Conservation (phyloP, 2,888 invertebrate genomes). For the Abrostola tripartita region DNA sequence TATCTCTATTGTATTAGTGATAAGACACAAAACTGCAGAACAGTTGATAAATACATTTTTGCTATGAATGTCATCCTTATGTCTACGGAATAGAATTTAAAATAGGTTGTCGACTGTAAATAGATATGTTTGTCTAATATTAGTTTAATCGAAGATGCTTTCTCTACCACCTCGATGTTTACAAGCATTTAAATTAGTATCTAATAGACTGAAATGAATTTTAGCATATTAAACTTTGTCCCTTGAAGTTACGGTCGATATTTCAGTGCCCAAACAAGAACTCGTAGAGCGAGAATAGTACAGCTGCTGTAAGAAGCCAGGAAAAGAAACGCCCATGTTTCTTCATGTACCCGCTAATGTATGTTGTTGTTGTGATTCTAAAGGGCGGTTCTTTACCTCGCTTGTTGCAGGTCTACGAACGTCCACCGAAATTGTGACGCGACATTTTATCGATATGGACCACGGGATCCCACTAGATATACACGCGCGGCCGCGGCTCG, state of each 20-base stretch:
- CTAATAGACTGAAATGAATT: neutral
- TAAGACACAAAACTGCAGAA: too few relatives aligned
- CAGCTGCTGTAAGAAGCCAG: conserved; percentile 82
- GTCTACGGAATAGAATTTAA: too few relatives aligned
- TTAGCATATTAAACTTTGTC: neutral
- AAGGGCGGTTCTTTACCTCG: conserved; percentile 82
- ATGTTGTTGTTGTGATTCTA: conserved; percentile 54
- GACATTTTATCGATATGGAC: conserved; percentile 85
- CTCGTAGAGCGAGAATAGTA: neutral
- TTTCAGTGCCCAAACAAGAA: conserved; percentile 5
- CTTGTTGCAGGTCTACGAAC: conserved; percentile 86
- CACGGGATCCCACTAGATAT: conserved; percentile 82
- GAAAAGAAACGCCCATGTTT: conserved; percentile 83
- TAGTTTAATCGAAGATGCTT: too few relatives aligned
- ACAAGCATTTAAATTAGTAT: too few relatives aligned
- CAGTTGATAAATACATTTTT: too few relatives aligned
- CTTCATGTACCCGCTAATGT: conserved; percentile 32
- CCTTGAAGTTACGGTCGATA: neutral
- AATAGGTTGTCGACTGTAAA: too few relatives aligned
- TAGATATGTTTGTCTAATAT: too few relatives aligned
- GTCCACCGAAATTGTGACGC: conserved; percentile 83
- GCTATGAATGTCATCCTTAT: too few relatives aligned
- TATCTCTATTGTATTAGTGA: too few relatives aligned
- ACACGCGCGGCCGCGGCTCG: conserved; percentile 81
- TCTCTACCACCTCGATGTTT: too few relatives aligned